Base-by-base conservation (phyloP, 2,888 invertebrate species). In the Apamea crenata region DNA sequence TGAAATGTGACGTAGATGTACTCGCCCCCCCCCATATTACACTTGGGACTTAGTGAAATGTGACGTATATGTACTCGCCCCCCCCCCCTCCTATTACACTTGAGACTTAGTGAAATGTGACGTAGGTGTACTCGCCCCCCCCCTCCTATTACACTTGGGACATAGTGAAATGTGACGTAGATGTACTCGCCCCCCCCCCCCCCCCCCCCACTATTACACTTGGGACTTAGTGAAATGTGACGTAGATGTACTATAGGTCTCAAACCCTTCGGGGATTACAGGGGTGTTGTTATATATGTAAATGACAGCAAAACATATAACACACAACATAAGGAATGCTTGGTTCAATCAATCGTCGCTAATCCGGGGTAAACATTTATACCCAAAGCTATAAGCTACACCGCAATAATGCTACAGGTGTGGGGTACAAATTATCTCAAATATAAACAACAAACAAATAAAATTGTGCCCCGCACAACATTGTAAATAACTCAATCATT, bases 401-500 rank as follows among this genome's bases (percentile, higher is more conserved):
- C 25, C 32, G 12, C 25, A 50, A 40, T 56, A 73, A 82, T 32
- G 63, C 70, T 36, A 79, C 65, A 85, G 77, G 70, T 81, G n/a
- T 71, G 50, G 69, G 65, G 32, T 68, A 68, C 71, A 72, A 74
- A 68, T 69, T 44, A 72, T 70, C 36, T 65, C 61, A 77, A 47
- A 32, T 36, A 71, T 85, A 82, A 79, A 87, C 67, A 73, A 76
- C 47, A 29, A 59, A 67, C 61, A 80, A 83, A 81, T 29, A 65
- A 81, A 74, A 82, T 74, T 65, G 70, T 40, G 44, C 70, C 61
- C 72, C 50, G 63, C 69, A 80, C 56, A 76, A 67, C 74, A 77
- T 72, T 78, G 82, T 89, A 82, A 88, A 88, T 83, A 87, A 85
- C 83, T 89, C 74, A 78, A 71, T 76, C 65, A 61, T 29, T 32